Conservation (phyloP, 2,888 invertebrate species). For the Cheilosia vernalis region DNA sequence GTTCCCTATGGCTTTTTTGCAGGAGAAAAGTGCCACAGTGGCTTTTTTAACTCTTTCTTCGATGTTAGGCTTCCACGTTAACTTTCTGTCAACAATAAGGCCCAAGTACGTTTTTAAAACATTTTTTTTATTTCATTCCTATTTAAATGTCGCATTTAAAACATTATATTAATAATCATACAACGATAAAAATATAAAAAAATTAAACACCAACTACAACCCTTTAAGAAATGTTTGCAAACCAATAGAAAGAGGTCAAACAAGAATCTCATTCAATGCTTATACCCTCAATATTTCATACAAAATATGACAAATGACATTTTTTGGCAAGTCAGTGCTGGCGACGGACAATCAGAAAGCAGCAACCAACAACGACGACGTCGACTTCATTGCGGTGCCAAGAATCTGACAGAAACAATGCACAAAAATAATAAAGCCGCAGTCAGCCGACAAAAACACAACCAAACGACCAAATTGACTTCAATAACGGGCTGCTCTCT, state of each 20-base stretch:
- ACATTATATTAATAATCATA: too few relatives aligned
- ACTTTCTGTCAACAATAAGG: too few relatives aligned
- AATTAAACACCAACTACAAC: slow-evolving; percentile 18
- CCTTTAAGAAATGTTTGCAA: slow-evolving; percentile 12
- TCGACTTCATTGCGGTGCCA: slow-evolving; percentile 62
- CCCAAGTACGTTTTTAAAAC: too few relatives aligned
- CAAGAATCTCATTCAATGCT: slow-evolving; percentile 9
- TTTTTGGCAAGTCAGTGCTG: slow-evolving; percentile 73
- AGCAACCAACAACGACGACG: slow-evolving; percentile 19
- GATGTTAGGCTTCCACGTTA: too few relatives aligned
- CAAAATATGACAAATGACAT: slow-evolving; percentile 72
- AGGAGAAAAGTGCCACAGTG: too few relatives aligned
- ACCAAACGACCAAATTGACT: slow-evolving; percentile 63
- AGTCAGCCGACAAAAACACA: slow-evolving; percentile 31
- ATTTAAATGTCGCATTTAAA: too few relatives aligned
- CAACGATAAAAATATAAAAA: neutral
- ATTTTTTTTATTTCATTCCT: too few relatives aligned
- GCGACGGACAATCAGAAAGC: slow-evolving; percentile 40
- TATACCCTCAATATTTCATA: slow-evolving; percentile 58
- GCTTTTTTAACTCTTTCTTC: too few relatives aligned
- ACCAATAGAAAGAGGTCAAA: neutral
- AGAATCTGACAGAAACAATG: slow-evolving; percentile 68
- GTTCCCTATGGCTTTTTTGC: too few relatives aligned
- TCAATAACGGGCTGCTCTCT: slow-evolving; percentile 21
- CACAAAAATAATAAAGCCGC: slow-evolving; percentile 44